Conservation (phyloP, 2,113 vertebrate genomes). For the Malurus melanocephalus region DNA sequence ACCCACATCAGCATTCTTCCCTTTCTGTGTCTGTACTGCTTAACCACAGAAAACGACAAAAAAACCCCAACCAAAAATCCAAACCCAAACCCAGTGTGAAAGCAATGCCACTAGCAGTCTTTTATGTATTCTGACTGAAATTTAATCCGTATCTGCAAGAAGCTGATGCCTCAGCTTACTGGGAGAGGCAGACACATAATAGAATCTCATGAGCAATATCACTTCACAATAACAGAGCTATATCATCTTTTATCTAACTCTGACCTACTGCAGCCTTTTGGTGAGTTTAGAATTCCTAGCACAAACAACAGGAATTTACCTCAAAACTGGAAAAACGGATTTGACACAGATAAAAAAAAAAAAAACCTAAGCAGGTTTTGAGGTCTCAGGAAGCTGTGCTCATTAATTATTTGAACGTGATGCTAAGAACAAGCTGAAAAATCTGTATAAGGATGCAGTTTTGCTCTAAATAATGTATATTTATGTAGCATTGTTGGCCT, state of each 20-base stretch:
- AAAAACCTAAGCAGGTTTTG: conserved; percentile 26
- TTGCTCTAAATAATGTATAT: conserved; percentile 26
- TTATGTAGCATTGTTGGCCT: neutral
- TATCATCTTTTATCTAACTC: conserved; percentile 79
- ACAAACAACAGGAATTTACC: conserved; percentile 67
- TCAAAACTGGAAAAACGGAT: conserved; percentile 67
- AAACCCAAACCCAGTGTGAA: neutral
- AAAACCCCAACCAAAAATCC: neutral
- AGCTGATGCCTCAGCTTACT: conserved; percentile 79
- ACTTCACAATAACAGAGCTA: conserved; percentile 66
- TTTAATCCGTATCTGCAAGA: conserved; percentile 86
- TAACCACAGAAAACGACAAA: conserved; percentile 57
- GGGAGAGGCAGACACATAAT: conserved; percentile 81
- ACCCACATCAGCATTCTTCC: conserved; percentile 37
- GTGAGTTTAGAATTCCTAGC: conserved; percentile 70
- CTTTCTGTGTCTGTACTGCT: conserved; percentile 1
- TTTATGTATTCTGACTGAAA: conserved; percentile 77
- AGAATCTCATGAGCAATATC: conserved; percentile 70
- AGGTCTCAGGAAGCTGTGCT: conserved; percentile 3
- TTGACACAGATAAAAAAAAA: conserved; percentile 28
- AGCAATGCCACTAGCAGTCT: conserved; percentile 70
- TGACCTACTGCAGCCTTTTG: conserved; percentile 62
- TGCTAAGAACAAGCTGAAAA: conserved; percentile 13
- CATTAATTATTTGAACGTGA: conserved; percentile 40
- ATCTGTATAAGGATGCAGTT: neutral